Conservation (phyloP, 1,140 invertebrate species). For the Drosophila pachea region DNA sequence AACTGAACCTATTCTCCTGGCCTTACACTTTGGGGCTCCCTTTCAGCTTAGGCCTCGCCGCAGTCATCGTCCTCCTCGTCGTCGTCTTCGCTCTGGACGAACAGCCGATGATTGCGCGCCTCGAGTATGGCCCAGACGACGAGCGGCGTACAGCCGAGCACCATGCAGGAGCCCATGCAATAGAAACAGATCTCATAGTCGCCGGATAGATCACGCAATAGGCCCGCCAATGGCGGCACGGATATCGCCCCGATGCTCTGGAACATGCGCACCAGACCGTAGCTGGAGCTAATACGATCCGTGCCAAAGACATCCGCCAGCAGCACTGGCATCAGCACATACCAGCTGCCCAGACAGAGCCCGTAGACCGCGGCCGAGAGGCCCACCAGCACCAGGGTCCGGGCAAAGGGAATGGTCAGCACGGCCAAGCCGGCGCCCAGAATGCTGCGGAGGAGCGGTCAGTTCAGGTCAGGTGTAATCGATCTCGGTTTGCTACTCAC, state of each 20-base stretch:
- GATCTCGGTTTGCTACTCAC: constrained; percentile 71
- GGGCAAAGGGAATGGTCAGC: constrained; percentile 83
- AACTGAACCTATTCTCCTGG: constrained; percentile 5
- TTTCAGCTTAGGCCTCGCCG: constrained; percentile 46
- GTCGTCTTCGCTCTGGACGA: constrained; percentile 61
- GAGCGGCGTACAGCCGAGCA: constrained; percentile 83
- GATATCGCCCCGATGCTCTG: constrained; percentile 87
- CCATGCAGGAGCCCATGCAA: constrained; percentile 88
- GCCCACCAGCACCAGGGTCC: constrained; percentile 83
- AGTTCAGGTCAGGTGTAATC: not conserved
- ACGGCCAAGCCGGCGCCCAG: constrained; percentile 84
- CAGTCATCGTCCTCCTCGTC: constrained; percentile 58
- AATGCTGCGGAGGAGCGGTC: constrained; percentile 80
- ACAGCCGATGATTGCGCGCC: constrained; percentile 64
- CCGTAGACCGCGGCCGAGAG: constrained; percentile 83
- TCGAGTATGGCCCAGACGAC: constrained; percentile 78
- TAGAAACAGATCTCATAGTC: constrained; percentile 86
- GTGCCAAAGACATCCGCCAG: constrained; percentile 86
- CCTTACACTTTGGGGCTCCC: too few relatives aligned
- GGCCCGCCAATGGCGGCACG: constrained; percentile 85
- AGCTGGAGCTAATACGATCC: constrained; percentile 86
- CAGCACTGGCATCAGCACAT: constrained; percentile 85
- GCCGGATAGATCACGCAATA: constrained; percentile 84
- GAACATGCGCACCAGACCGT: constrained; percentile 87
- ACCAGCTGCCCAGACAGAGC: constrained; percentile 86